Percentiles rank a stretch among this genome's conserved stretches.
Evolutionary conservation across 53 echinoderm and acorn worm species (phyloP).

Genomic region (Glandiceps talaboti): DNA sequence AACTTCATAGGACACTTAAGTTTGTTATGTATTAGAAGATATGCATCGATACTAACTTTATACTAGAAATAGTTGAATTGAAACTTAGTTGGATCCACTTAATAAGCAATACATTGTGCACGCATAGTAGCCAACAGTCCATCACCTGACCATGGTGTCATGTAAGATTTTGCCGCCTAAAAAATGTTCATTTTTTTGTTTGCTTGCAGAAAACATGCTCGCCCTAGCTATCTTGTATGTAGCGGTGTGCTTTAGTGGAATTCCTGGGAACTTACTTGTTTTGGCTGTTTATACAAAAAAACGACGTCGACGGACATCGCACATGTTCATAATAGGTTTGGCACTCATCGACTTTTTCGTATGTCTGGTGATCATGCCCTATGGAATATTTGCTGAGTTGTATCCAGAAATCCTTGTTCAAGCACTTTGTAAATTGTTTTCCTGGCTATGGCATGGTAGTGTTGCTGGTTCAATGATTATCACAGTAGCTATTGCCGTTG

Average conservation of each 20-base stretch:
- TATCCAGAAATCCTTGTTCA: conserved; percentile 3
- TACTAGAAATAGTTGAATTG: too few species aligned
- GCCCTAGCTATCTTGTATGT: background rate
- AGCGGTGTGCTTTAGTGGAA: conserved; percentile 11
- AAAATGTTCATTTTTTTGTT: too few species aligned
- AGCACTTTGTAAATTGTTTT: conserved; percentile 1
- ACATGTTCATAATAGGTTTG: conserved; percentile 19
- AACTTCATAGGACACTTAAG: too few species aligned
- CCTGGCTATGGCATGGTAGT: background rate
- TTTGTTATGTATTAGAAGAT: too few species aligned
- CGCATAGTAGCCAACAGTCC: too few species aligned
- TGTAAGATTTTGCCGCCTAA: too few species aligned
- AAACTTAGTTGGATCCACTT: too few species aligned
- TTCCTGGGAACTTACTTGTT: conserved; percentile 13
- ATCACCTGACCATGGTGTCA: too few species aligned
- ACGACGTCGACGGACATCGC: conserved; percentile 9
- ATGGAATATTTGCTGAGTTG: background rate
- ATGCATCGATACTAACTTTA: too few species aligned
- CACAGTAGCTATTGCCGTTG: conserved; percentile 16
- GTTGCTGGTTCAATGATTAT: conserved; percentile 4
- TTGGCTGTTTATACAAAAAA: conserved; percentile 13
- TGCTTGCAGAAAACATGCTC: background rate
- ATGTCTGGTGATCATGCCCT: conserved; percentile 4
- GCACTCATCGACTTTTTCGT: conserved; percentile 11
- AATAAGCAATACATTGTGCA: too few species aligned